A percentile compares a stretch with the other conserved stretches of the same genome.
phyloP scores from a whole-genome alignment of 2,113 vertebrate species.

The Anolis sagrei region DNA sequence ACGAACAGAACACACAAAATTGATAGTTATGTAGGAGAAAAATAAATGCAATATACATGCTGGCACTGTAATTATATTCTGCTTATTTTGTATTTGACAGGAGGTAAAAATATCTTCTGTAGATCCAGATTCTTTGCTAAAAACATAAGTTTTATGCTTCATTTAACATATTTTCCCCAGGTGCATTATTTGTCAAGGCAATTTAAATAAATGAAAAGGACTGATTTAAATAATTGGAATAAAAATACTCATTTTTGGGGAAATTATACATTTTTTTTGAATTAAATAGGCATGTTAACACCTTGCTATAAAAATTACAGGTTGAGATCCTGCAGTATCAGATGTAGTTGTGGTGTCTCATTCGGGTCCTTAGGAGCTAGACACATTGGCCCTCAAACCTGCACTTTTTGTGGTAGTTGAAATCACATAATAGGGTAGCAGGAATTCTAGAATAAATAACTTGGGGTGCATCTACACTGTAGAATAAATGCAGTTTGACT shows the following conservation, averaged over 20 bases:
- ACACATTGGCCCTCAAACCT: no score
- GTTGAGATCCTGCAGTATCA: no score
- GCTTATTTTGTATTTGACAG: not conserved
- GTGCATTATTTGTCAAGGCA: not conserved
- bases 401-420: no score
- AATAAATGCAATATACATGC: not conserved
- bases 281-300: not conserved
- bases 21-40: not conserved
- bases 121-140: not conserved
- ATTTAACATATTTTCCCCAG: not conserved
- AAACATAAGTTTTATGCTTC: not conserved
- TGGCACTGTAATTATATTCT: not conserved
- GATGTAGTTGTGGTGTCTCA: no score
- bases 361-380: no score
- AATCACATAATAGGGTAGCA: no score
- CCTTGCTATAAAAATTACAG: not conserved
- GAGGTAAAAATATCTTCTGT: not conserved
- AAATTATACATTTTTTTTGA: not conserved
- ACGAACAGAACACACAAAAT: not conserved
- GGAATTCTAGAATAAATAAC: no score
- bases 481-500: no score
- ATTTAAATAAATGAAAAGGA: not conserved
- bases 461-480: no score
- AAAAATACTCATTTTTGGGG: not conserved
- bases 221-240: not conserved